These are phyloP conservation scores for Platichthys flesus DNA, from an alignment of 2,113 vertebrate genomes.

Conservation along the genomic window DNA sequence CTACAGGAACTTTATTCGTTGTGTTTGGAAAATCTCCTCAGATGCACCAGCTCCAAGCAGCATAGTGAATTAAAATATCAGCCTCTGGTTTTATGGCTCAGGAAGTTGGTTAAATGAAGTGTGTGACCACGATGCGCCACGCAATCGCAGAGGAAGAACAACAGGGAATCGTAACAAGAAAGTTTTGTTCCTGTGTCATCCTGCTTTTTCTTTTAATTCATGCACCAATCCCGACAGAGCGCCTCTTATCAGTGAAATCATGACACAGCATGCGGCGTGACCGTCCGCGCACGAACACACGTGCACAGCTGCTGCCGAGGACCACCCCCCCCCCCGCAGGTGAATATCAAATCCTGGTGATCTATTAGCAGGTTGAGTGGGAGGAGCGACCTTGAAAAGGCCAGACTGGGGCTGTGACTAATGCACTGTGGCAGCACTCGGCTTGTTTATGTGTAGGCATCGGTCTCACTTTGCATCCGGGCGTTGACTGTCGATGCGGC, in stretches of 20 bases:
- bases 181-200: slow-evolving; percentile 3
- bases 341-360: slow-evolving; percentile 61
- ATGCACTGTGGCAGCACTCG: slow-evolving; percentile 65
- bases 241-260: slow-evolving; percentile 22
- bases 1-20: slow-evolving; percentile 22
- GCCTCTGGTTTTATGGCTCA: slow-evolving; percentile 44
- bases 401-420: slow-evolving; percentile 70
- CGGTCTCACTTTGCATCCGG: slow-evolving; percentile 59
- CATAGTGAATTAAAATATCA: slow-evolving; percentile 51
- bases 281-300: neutral
- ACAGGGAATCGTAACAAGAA: slow-evolving; percentile 4
- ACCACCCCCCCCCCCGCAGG: slow-evolving; percentile 48
- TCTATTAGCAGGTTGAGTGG: slow-evolving; percentile 70
- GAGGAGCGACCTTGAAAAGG: slow-evolving; percentile 73
- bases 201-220: slow-evolving; percentile 1
- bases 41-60: slow-evolving; percentile 34
- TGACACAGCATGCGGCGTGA: neutral
- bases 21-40: slow-evolving; percentile 33
- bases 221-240: slow-evolving; percentile 11
- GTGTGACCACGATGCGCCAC: slow-evolving; percentile 29
- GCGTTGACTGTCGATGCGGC: slow-evolving; percentile 33
- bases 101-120: slow-evolving; percentile 48
- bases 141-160: slow-evolving; percentile 27
- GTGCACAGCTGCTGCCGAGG: neutral
- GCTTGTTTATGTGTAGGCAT: slow-evolving; percentile 68